These are phyloP conservation scores for Pelobates fuscus DNA, from an alignment of 2,113 vertebrate species.

Conservation along the genomic window DNA sequence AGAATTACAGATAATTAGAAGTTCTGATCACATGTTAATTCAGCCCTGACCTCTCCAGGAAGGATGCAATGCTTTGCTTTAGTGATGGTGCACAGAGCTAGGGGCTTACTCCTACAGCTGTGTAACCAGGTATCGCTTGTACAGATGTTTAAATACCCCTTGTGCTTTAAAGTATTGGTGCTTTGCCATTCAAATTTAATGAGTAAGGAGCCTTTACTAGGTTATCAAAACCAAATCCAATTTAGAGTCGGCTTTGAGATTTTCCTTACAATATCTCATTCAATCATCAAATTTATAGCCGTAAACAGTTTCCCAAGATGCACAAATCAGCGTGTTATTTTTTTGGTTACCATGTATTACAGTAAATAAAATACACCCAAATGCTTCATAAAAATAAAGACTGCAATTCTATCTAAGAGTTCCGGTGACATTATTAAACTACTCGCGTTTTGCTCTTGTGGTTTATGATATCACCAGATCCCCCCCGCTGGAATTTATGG, in stretches of 20 bases:
- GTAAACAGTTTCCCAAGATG: constrained; percentile 38
- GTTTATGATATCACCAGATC: constrained; percentile 49
- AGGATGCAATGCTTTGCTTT: too few relatives aligned
- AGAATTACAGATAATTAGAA: too few relatives aligned
- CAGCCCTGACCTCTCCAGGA: too few relatives aligned
- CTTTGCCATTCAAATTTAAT: constrained; percentile 6
- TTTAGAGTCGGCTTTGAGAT: constrained; percentile 1
- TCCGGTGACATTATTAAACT: constrained; percentile 47
- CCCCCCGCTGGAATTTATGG: constrained; percentile 35
- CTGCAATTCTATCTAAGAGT: constrained; percentile 50
- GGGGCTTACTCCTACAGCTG: neutral
- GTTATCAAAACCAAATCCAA: constrained; percentile 19
- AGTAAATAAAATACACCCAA: constrained; percentile 50
- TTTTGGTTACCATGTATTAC: constrained; percentile 50
- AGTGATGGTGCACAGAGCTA: too few relatives aligned
- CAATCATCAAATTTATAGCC: constrained; percentile 19
- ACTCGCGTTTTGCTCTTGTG: constrained; percentile 36
- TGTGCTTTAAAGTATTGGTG: constrained; percentile 16
- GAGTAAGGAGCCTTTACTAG: neutral
- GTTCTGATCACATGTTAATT: too few relatives aligned
- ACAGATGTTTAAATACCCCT: constrained; percentile 17
- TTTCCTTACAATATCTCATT: constrained; percentile 36
- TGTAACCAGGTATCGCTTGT: neutral
- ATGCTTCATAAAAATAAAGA: constrained; percentile 44
- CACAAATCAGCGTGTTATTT: constrained; percentile 41